A percentile compares a stretch with the other conserved stretches of the same genome.
These are phyloP conservation scores for Amiota minor DNA, from an alignment of 2,888 invertebrate genomes.

Conservation along the genomic window DNA sequence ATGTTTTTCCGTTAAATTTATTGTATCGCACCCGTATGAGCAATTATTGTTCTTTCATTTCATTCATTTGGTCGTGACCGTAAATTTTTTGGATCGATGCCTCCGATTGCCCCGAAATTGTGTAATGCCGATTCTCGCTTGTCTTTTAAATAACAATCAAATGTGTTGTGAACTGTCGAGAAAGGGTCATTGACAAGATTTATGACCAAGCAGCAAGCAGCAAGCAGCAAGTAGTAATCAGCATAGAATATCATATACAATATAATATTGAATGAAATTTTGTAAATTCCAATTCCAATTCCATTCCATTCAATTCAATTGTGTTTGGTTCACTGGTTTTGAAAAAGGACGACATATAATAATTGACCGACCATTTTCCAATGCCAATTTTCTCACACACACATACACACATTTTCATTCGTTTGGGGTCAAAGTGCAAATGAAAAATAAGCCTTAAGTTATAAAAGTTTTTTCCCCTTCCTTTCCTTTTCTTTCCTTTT, in stretches of 20 bases:
- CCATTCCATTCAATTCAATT: too few relatives aligned
- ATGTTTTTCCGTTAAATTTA: slow-evolving; percentile 3
- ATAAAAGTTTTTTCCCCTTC: neutral
- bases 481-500: neutral
- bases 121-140: too few relatives aligned
- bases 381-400: too few relatives aligned
- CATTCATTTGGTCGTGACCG: slow-evolving; percentile 3
- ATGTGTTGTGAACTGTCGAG: too few relatives aligned
- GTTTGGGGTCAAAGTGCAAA: neutral
- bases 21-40: slow-evolving; percentile 16
- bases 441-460: slow-evolving; percentile 1
- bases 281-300: too few relatives aligned
- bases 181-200: slow-evolving; percentile 21
- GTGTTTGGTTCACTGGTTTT: neutral
- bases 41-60: slow-evolving; percentile 16
- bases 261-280: slow-evolving; percentile 23
- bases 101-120: neutral
- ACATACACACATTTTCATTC: too few relatives aligned
- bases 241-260: slow-evolving; percentile 23
- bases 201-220: neutral
- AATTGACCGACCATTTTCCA: slow-evolving; percentile 12
- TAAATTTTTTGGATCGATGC: neutral
- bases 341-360: slow-evolving; percentile 11
- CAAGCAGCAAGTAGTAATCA: neutral
- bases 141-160: too few relatives aligned